A percentile compares a stretch with the other conserved stretches of the same genome.
Conservation (phyloP, 2,888 invertebrate species). For the Limnephilus auricula region DNA sequence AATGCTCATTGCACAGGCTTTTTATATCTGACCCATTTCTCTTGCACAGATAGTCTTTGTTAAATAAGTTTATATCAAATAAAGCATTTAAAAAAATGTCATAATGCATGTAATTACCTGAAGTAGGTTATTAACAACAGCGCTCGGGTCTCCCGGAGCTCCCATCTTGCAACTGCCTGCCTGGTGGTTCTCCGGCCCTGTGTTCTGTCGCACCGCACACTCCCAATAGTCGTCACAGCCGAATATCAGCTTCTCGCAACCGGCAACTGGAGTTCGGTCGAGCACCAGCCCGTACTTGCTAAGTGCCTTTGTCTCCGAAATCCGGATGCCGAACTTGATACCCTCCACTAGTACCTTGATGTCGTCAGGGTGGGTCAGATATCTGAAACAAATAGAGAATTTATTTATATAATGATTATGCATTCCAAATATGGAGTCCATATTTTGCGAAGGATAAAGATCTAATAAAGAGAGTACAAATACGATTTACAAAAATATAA, state of each 20-base stretch:
- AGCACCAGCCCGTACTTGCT: constrained; percentile 85
- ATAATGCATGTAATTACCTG: constrained; percentile 72
- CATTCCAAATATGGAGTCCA: too few relatives aligned
- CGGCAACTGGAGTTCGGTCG: constrained; percentile 84
- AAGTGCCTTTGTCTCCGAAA: constrained; percentile 84
- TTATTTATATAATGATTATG: too few relatives aligned
- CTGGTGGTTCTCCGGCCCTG: constrained; percentile 90
- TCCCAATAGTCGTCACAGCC: constrained; percentile 88
- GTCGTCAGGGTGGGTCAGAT: constrained; percentile 87
- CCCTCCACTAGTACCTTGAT: constrained; percentile 89
- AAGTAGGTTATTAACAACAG: constrained; percentile 86
- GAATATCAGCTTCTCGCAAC: constrained; percentile 86
- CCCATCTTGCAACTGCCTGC: constrained; percentile 92
- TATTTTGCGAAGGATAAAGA: too few relatives aligned
- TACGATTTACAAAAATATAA: too few relatives aligned
- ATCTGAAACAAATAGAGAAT: constrained; percentile 70
- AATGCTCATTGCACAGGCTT: background rate
- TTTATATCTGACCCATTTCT: background rate
- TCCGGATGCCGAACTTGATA: constrained; percentile 85
- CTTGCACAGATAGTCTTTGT: too few relatives aligned
- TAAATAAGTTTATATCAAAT: too few relatives aligned
- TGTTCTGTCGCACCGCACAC: constrained; percentile 85
- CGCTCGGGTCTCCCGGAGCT: constrained; percentile 82
- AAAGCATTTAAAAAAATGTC: too few relatives aligned
- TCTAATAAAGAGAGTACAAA: too few relatives aligned